Evolutionary conservation across 2,888 invertebrate genomes (phyloP).

Genomic region (Nephrotoma appendiculata): DNA sequence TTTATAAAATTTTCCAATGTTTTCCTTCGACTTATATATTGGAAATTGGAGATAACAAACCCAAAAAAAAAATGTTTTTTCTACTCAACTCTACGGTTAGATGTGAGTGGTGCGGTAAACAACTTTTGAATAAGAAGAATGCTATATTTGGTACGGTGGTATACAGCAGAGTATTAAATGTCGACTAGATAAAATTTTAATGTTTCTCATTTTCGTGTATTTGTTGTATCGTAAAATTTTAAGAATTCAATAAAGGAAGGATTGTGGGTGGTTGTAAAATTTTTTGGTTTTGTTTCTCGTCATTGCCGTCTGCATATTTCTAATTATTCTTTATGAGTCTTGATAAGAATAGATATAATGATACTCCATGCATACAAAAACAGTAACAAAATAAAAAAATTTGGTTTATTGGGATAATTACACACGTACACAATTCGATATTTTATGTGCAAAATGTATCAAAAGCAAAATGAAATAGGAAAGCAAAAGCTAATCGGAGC

Average conservation of each 20-base stretch:
- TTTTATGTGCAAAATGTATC: neutral
- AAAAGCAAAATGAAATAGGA: neutral
- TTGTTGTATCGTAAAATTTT: neutral
- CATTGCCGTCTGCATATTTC: neutral
- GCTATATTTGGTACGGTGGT: neutral
- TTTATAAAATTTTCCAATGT: neutral
- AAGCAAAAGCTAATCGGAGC: neutral
- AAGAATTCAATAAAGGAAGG: neutral
- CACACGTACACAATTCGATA: neutral
- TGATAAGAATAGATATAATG: too few species aligned
- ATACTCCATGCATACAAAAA: too few species aligned
- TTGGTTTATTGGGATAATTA: neutral
- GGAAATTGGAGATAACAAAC: neutral
- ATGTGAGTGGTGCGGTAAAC: neutral
- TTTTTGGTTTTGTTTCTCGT: neutral
- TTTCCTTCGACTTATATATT: neutral
- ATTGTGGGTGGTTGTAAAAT: neutral
- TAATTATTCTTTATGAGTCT: too few species aligned
- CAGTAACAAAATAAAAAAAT: too few species aligned
- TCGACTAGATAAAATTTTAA: neutral
- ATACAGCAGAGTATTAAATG: neutral
- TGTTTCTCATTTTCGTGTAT: neutral
- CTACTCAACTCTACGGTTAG: neutral
- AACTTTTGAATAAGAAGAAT: neutral
- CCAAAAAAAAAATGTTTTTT: neutral